Evolutionary conservation across 2,888 invertebrate species (phyloP).

Genomic region (Fragum sueziense): DNA sequence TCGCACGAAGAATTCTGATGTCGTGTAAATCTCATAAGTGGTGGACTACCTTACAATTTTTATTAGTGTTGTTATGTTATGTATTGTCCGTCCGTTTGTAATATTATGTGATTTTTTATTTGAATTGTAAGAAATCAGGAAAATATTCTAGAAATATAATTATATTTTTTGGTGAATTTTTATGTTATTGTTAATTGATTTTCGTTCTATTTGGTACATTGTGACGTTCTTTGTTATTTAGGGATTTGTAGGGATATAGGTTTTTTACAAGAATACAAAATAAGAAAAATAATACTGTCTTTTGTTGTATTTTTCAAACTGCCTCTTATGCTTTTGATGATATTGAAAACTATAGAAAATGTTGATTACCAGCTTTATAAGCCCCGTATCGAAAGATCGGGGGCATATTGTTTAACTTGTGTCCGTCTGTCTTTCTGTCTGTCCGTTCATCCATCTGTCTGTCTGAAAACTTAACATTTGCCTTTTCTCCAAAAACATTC

Average conservation of each 20-base stretch:
- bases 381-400: too few relatives aligned
- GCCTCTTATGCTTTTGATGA: too few relatives aligned
- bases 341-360: too few relatives aligned
- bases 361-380: too few relatives aligned
- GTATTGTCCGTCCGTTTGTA: neutral
- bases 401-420: too few relatives aligned
- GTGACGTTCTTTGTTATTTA: constrained; percentile 19
- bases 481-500: too few relatives aligned
- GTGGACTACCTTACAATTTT: too few relatives aligned
- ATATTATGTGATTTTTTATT: neutral
- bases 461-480: too few relatives aligned
- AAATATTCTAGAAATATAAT: neutral
- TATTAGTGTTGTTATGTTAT: neutral
- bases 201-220: constrained; percentile 19
- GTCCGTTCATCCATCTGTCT: too few relatives aligned
- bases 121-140: constrained; percentile 1
- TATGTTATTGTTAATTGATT: neutral
- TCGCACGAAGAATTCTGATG: too few relatives aligned
- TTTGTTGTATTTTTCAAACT: neutral
- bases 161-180: neutral
- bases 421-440: too few relatives aligned
- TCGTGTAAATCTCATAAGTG: too few relatives aligned
- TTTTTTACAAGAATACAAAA: constrained; percentile 16
- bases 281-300: neutral
- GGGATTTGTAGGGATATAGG: constrained; percentile 22